Base-by-base conservation (phyloP, 2,888 invertebrate species). In the Malthinus flaveolus region DNA sequence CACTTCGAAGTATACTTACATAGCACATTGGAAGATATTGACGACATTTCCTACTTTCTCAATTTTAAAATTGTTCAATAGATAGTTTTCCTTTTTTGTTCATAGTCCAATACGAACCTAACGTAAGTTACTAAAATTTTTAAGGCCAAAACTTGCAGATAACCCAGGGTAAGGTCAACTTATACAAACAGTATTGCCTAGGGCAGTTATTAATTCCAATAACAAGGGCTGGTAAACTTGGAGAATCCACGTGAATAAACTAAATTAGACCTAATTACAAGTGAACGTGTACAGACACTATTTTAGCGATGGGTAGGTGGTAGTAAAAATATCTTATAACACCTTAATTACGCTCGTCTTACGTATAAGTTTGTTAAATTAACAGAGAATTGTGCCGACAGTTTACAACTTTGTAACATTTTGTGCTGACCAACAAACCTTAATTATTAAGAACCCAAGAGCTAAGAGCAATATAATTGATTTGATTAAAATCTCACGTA, bases 131-230 rank as follows among this genome's bases (percentile, higher is more conserved):
- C 52, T 56, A 61, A 61, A 56, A 62, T 56, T 66, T 65, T 64
- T 63, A 45, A 42, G 32, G 36, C 45, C 34, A 61, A 65, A 59
- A 42, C 55, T 63, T 53, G 49, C 66, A 55, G 69, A 71, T 71
- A 71, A 71, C 69, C 71, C 64, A 55, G 68, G 68, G 67, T 69
- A 69, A 68, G 71, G 71, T 67, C 71, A 71, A 68, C 70, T 70
- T 66, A 68, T 67, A 68, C 69, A 71, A 72, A 73, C 74, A 74
- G 63, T 66, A 68, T 65, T 64, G 70, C 71, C 68, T 58, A 66
- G 66, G 74, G 74, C 74, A 62, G 70, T 74, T 75, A 75, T 75
- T 75, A 75, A 75, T 75, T 75, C 73, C 72, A 74, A 74, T 74
- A 75, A 75, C 75, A 74, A 64, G 65, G 65, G 66, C 63, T 59